Base-by-base conservation (phyloP, 2,888 invertebrate genomes). In the Empis stercorea region DNA sequence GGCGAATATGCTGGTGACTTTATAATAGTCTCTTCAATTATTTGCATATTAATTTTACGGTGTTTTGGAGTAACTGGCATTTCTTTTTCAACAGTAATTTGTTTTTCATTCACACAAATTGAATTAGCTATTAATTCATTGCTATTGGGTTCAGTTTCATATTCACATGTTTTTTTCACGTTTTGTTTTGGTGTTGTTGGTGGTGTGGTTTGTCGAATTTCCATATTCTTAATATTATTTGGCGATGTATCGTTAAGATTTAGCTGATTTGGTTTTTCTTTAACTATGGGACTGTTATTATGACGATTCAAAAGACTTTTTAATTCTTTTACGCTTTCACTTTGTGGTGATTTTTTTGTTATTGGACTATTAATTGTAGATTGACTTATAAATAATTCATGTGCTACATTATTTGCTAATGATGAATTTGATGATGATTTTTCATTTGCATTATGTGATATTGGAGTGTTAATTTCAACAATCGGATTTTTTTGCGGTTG, bases 1-100 rank as follows among this genome's bases (percentile, higher is more conserved):
- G 68, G 66, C 1, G 67, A 68, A 34, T 64, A 63, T 1, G 52
- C 52, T 5, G 54, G 58, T 27, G 66, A 47, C 11, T 14, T 13
- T 27, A 40, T 14, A 27, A 4, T 6, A 7, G n/a, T 40, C 6
- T 23, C 27, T 40, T 40, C 27, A 27, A 13, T 40, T 4, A 20
- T 20, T 13, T 38, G 1, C 11, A 17, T 17, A 38, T 17, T 38
- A 17, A 17, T 17, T 17, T 17, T n/a, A 4, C 10, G 10, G 4
- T 17, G 38, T 38, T 38, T 38, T 17, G 38, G 38, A 4, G 38
- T 38, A 17, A 17, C 16, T 13, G 38, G 38, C 11, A 10, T 17
- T 17, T 11, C 17, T 17, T 27, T 7, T 7, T 27, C 23, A 27
- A 6, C 4, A 3, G 3, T 11, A 10, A 17, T 17, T 38, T 17